Evolutionary conservation across 1,140 invertebrate genomes (phyloP).

Genomic region (Zaprionus davidi): DNA sequence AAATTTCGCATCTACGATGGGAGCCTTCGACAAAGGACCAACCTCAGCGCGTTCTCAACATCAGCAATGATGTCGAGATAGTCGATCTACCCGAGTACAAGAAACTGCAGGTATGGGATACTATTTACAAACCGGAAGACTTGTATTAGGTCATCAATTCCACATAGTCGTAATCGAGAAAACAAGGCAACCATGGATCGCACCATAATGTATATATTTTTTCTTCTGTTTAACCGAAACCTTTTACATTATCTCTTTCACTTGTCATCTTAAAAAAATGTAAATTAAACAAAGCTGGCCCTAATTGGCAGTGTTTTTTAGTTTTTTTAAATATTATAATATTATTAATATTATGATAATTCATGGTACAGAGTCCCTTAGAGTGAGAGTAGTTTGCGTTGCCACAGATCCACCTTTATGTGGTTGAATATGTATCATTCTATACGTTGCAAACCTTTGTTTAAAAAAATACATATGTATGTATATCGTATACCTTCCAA

Average conservation of each 20-base stretch:
- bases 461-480: too few species aligned
- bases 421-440: too few species aligned
- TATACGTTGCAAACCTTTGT: too few species aligned
- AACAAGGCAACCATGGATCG: neutral
- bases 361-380: too few species aligned
- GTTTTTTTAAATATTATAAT: too few species aligned
- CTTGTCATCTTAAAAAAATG: neutral
- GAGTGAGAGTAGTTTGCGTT: too few species aligned
- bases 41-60: conserved; percentile 75
- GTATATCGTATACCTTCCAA: too few species aligned
- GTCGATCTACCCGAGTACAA: conserved; percentile 83
- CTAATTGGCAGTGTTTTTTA: too few species aligned
- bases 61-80: conserved; percentile 74
- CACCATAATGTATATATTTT: neutral
- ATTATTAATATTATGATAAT: too few species aligned
- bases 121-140: conserved; percentile 58
- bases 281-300: neutral
- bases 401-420: too few species aligned
- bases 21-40: conserved; percentile 64
- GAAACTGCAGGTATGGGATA: conserved; percentile 84
- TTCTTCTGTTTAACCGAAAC: neutral
- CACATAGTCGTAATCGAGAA: neutral
- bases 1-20: conserved; percentile 58
- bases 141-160: conserved; percentile 19
- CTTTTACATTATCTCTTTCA: neutral